Evolutionary conservation across 2,797 vertebrate genomes (phyloP), one percentile per base, ranked within the genome.

Genomic region (Macrochelys suwanniensis): DNA sequence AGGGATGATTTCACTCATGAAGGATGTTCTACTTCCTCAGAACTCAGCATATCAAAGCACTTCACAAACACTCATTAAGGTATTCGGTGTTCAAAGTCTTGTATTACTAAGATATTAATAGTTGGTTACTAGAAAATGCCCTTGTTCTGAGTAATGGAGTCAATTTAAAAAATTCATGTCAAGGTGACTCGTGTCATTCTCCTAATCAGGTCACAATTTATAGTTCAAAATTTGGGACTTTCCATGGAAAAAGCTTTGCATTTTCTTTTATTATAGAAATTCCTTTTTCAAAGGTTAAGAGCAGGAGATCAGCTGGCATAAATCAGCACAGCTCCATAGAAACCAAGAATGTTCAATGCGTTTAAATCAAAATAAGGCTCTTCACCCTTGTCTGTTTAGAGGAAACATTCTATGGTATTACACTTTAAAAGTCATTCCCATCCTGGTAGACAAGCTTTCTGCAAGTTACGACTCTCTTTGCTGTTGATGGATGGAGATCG

Each of bases 31-130:
- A 33, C 37, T 49, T 81, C 84, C 86, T 80, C 53, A 56, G 53
- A 80, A 25, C 53, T 6, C 53, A 84, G 88, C 31, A 90, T 91
- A 87, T 95, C 92, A 94, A 96, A 96, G 93, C 85, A 95, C 95
- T 96, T 97, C 94, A 90, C 82, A 78, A 57, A 90, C 86, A 77
- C 81, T 90, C 81, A 93, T 90, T 94, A 76, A 47, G 71, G 54
- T 17, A 17, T 42, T 80, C 50, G 50, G 23, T 33, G 93, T 91
- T 86, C 88, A 92, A 94, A 91, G 21, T 4, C 3, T 4, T 54
- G 17, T 0, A 12, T 28, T 56, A 85, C 2, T 56, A 71, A 71
- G 54, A 57, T 89, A 88, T 88, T 50, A 31, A 57, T 78, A 77
- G 31, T 81, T 11, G 0, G 2, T 61, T 77, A 87, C 88, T 37